Evolutionary conservation across 2,888 invertebrate species (phyloP).

Genomic region (Priocnemis perturbator): DNA sequence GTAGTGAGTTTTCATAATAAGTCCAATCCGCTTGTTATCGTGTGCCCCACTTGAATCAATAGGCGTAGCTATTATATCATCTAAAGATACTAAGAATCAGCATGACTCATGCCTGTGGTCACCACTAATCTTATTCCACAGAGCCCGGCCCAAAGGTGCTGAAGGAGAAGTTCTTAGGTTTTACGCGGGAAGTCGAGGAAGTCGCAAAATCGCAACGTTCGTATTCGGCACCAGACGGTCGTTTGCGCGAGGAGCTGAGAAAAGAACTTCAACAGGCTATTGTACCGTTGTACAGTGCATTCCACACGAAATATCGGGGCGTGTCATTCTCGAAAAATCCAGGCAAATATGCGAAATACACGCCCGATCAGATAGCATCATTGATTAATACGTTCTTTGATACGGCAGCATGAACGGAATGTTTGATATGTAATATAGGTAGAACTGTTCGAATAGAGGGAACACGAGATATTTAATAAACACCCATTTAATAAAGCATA

Average conservation of each 20-base stretch:
- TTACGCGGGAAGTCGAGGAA: constrained; percentile 97
- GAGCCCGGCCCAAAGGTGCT: constrained; percentile 74
- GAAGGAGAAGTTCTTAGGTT: constrained; percentile 78
- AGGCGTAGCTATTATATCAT: constrained; percentile 6
- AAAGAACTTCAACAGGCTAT: constrained; percentile 93
- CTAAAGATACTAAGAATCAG: constrained; percentile 17
- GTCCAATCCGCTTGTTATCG: constrained; percentile 1
- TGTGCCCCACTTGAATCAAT: background rate
- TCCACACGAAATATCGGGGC: constrained; percentile 85
- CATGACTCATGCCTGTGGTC: background rate
- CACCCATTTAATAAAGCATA: constrained; percentile 75
- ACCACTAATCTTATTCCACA: constrained; percentile 67
- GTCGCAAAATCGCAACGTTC: constrained; percentile 88
- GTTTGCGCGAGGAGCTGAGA: constrained; percentile 91
- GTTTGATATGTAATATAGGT: constrained; percentile 10
- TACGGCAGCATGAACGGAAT: constrained; percentile 82
- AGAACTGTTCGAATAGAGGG: constrained; percentile 30
- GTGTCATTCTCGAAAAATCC: constrained; percentile 94
- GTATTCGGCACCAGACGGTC: constrained; percentile 95
- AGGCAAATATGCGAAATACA: constrained; percentile 94
- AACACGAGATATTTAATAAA: constrained; percentile 66
- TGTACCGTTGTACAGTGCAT: constrained; percentile 89
- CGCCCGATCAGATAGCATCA: constrained; percentile 88
- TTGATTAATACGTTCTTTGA: constrained; percentile 95
- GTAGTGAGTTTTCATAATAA: background rate